phyloP scores from a whole-genome alignment of 2,888 invertebrate species.

The Pristionchus maxplancki region DNA sequence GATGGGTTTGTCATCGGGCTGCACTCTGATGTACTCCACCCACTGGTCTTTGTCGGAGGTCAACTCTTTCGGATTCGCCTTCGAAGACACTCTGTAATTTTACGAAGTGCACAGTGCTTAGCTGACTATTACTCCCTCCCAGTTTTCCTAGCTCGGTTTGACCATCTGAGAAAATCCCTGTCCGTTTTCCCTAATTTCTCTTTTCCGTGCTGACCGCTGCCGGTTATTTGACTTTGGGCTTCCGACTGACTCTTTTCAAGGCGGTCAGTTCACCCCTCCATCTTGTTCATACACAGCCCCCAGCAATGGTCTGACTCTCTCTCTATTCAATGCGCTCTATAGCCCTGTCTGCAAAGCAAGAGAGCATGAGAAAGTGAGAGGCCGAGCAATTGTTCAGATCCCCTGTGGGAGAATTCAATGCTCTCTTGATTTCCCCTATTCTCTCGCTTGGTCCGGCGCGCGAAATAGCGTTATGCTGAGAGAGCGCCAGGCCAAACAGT shows the following conservation, averaged over 20 bases:
- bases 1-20: constrained; percentile 73
- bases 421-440: background rate
- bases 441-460: background rate
- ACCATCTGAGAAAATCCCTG: background rate
- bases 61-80: constrained; percentile 60
- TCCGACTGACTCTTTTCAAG: background rate
- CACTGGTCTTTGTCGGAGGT: constrained; percentile 70
- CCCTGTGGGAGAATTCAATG: background rate
- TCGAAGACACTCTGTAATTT: background rate
- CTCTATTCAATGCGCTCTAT: background rate
- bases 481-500: constrained; percentile 12
- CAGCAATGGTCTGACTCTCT: background rate
- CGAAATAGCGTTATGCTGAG: background rate
- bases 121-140: background rate
- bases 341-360: too few relatives aligned
- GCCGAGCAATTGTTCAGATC: too few relatives aligned
- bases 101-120: too few relatives aligned
- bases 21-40: constrained; percentile 71
- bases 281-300: background rate
- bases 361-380: too few relatives aligned
- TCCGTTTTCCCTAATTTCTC: constrained; percentile 6
- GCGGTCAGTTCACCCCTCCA: background rate
- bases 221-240: constrained; percentile 16
- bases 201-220: background rate
- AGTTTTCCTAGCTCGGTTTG: background rate